These are phyloP conservation scores for Psix sp. DNA, from an alignment of 1,140 invertebrate genomes.

Conservation along the genomic window DNA sequence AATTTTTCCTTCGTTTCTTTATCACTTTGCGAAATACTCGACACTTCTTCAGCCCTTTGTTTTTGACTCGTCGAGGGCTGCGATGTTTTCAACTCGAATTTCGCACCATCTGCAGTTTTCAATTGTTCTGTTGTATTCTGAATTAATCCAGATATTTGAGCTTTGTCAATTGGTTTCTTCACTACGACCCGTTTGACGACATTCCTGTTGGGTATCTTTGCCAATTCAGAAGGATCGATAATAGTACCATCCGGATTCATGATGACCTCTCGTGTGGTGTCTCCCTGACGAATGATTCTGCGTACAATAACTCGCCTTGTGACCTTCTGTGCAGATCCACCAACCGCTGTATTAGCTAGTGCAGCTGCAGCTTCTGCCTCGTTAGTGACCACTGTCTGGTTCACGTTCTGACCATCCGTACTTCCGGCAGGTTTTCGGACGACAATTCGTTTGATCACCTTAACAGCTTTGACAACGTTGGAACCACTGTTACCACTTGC, in stretches of 20 bases:
- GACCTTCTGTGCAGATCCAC: slow-evolving; percentile 62
- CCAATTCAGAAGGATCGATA: slow-evolving; percentile 73
- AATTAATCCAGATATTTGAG: slow-evolving; percentile 60
- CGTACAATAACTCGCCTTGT: slow-evolving; percentile 73
- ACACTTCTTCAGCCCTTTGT: slow-evolving; percentile 24
- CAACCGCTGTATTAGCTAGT: slow-evolving; percentile 4
- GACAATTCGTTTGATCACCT: slow-evolving; percentile 74
- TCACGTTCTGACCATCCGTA: slow-evolving; percentile 4
- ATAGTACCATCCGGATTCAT: slow-evolving; percentile 75
- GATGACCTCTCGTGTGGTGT: slow-evolving; percentile 71
- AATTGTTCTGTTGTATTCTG: slow-evolving; percentile 51
- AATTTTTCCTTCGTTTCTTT: slow-evolving; percentile 72
- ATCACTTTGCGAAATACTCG: slow-evolving; percentile 57
- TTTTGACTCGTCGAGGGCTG: slow-evolving; percentile 59
- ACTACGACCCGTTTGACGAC: slow-evolving; percentile 75
- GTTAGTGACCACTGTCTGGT: slow-evolving; percentile 29
- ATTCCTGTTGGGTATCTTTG: slow-evolving; percentile 74
- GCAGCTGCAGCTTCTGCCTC: slow-evolving; percentile 50
- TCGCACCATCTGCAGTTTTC: slow-evolving; percentile 53
- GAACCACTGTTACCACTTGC: slow-evolving; percentile 12
- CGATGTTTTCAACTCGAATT: slow-evolving; percentile 71
- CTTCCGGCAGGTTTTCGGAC: slow-evolving; percentile 65
- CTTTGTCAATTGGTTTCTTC: slow-evolving; percentile 70
- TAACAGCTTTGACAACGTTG: slow-evolving; percentile 68
- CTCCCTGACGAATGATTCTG: slow-evolving; percentile 73